phyloP scores from a whole-genome alignment of 2,797 vertebrate genomes.

The Macroramphosus scolopax region DNA sequence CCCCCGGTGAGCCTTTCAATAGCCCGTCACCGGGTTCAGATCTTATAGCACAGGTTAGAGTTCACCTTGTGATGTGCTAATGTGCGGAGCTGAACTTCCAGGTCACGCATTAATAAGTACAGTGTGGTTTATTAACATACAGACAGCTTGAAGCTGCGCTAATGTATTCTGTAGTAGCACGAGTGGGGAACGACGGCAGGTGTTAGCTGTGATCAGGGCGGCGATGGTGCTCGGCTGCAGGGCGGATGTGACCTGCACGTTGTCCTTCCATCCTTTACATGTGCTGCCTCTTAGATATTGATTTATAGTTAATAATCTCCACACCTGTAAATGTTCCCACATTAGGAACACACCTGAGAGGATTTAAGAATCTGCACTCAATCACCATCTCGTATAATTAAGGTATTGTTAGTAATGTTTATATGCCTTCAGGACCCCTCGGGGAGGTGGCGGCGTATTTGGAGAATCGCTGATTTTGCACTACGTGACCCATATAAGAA shows the following conservation, averaged over 20 bases:
- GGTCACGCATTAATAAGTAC: conserved; percentile 25
- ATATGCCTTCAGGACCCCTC: neutral
- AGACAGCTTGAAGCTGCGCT: conserved; percentile 20
- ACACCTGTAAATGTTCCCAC: conserved; percentile 16
- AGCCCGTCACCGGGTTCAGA: conserved; percentile 32
- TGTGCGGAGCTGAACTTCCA: conserved; percentile 6
- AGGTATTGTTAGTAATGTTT: conserved; percentile 20
- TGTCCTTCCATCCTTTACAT: too few species aligned
- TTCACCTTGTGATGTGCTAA: conserved; percentile 10
- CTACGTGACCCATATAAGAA: conserved; percentile 44
- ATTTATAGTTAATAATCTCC: conserved; percentile 10
- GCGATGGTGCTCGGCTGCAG: conserved; percentile 27
- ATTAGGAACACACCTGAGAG: conserved; percentile 28
- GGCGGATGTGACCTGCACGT: too few species aligned
- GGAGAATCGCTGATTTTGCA: conserved; percentile 16
- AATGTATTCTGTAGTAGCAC: conserved; percentile 20
- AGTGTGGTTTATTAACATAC: conserved; percentile 38
- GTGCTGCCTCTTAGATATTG: conserved; percentile 2
- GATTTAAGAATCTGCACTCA: conserved; percentile 7
- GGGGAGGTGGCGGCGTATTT: conserved; percentile 2
- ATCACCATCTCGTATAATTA: conserved; percentile 21
- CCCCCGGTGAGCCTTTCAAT: conserved; percentile 22
- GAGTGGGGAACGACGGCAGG: conserved; percentile 24
- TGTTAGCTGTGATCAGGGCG: conserved; percentile 10
- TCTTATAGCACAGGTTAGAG: too few species aligned